A percentile compares a stretch with the other conserved stretches of the same genome.
These are phyloP conservation scores for Phylloscopus whistleri DNA, from an alignment of 2,113 vertebrate species.

Conservation along the genomic window DNA sequence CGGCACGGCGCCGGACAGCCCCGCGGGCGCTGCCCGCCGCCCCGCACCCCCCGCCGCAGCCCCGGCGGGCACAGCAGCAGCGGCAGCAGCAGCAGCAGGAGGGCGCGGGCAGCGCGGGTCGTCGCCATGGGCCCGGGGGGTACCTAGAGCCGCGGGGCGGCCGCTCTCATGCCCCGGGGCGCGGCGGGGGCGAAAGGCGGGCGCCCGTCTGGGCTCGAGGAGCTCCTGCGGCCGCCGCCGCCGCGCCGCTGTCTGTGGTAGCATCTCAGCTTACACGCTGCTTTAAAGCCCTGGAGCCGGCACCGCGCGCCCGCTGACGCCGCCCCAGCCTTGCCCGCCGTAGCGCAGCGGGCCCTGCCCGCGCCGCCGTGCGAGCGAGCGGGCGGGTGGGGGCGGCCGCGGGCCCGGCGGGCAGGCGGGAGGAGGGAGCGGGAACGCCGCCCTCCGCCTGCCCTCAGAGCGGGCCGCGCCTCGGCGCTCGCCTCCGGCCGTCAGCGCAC, in stretches of 20 bases:
- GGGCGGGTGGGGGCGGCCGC: not conserved
- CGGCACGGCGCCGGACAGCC: conserved; percentile 75
- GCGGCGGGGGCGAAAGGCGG: not conserved
- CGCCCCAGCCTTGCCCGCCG: conserved; percentile 62
- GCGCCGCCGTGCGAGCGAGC: not conserved
- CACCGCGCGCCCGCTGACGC: conserved; percentile 75
- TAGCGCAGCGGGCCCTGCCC: not conserved
- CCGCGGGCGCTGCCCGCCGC: conserved; percentile 4
- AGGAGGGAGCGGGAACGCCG: not conserved
- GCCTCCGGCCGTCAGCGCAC: rapidly evolving
- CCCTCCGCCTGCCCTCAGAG: not conserved
- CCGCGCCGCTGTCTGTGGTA: conserved; percentile 46
- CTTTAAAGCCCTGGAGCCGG: conserved; percentile 70
- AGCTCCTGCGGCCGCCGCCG: conserved; percentile 15
- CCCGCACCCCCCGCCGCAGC: not conserved
- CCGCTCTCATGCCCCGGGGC: conserved; percentile 57
- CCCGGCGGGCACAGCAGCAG: not conserved
- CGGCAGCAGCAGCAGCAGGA: not conserved
- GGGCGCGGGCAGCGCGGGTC: not conserved
- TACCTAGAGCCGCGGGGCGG: not conserved
- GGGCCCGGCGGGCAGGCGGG: not conserved
- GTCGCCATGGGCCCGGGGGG: conserved; percentile 61
- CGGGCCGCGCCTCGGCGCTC: not conserved
- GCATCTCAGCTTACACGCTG: conserved; percentile 71
- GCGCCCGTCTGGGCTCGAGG: not conserved